A percentile compares a stretch with the other conserved stretches of the same genome.
Conservation (phyloP, 2,797 vertebrate genomes). For the Acanthurus tractus region DNA sequence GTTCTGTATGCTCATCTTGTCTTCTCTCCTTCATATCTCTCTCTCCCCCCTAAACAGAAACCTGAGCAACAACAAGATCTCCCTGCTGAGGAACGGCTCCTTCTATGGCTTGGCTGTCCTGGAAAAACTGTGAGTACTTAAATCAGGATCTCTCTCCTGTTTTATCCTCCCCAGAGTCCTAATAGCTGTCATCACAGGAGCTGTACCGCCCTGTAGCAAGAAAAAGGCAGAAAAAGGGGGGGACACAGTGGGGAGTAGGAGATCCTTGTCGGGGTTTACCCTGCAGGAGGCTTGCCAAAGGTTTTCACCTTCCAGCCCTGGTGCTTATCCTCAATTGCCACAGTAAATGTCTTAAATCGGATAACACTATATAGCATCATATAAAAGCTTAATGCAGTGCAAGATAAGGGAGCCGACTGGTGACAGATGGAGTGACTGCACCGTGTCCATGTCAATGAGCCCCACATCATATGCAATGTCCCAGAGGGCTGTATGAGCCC, state of each 20-base stretch:
- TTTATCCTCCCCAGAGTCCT: slow-evolving; percentile 61
- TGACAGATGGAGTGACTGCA: slow-evolving; percentile 49
- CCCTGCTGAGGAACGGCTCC: slow-evolving; percentile 88
- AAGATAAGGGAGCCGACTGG: slow-evolving; percentile 20
- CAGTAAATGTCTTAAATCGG: slow-evolving; percentile 60
- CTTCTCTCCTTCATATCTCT: slow-evolving; percentile 42
- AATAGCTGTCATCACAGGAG: slow-evolving; percentile 57
- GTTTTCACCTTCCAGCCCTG: slow-evolving; percentile 31
- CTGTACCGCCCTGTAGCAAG: slow-evolving; percentile 5
- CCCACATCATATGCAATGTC: slow-evolving; percentile 40
- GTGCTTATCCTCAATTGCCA: slow-evolving; percentile 51
- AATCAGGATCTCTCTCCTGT: slow-evolving; percentile 61
- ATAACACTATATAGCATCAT: slow-evolving; percentile 49
- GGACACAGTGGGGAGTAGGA: slow-evolving; percentile 39
- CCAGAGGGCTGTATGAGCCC: slow-evolving; percentile 37
- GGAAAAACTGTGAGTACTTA: slow-evolving; percentile 93
- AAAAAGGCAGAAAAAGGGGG: slow-evolving; percentile 23
- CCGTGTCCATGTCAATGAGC: slow-evolving; percentile 44
- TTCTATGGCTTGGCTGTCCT: slow-evolving; percentile 88
- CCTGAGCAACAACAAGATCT: slow-evolving; percentile 92
- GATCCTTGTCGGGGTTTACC: slow-evolving; percentile 39
- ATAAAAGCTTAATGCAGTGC: slow-evolving; percentile 45
- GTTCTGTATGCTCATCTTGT: slow-evolving; percentile 44
- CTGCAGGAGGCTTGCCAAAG: slow-evolving; percentile 35
- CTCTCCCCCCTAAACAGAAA: slow-evolving; percentile 81